Percentiles rank a stretch among this genome's conserved stretches.
Conservation (phyloP, 2,797 vertebrate genomes). For the Epinephelus malabaricus region DNA sequence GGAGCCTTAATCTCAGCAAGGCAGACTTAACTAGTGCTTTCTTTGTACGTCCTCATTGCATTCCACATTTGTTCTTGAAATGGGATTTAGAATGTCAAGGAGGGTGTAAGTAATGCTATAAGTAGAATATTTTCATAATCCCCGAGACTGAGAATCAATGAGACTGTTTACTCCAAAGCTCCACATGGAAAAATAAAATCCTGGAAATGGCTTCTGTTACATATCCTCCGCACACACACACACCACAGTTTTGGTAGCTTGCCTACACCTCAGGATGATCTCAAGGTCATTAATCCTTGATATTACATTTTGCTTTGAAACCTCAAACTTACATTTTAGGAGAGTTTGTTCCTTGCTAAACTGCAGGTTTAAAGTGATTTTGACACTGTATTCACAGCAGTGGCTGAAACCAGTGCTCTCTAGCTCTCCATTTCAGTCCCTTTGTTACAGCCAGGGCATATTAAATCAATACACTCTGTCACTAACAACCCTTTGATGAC, state of each 20-base stretch:
- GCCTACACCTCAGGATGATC: slow-evolving; percentile 39
- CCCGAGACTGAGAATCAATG: slow-evolving; percentile 77
- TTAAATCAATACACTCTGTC: slow-evolving; percentile 51
- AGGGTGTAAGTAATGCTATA: slow-evolving; percentile 81
- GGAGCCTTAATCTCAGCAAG: slow-evolving; percentile 77
- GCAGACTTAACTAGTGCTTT: slow-evolving; percentile 76
- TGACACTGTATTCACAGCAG: slow-evolving; percentile 18
- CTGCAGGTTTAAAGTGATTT: slow-evolving; percentile 46
- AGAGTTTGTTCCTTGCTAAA: slow-evolving; percentile 27
- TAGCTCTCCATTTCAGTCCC: slow-evolving; percentile 13
- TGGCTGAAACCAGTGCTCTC: slow-evolving; percentile 18
- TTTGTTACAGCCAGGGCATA: slow-evolving; percentile 6
- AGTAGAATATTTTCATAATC: slow-evolving; percentile 84
- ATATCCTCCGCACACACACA: slow-evolving; percentile 15
- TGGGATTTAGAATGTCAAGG: slow-evolving; percentile 86
- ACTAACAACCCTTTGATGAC: slow-evolving; percentile 40
- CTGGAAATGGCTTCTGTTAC: slow-evolving; percentile 56
- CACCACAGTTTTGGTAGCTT: slow-evolving; percentile 7
- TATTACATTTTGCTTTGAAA: slow-evolving; percentile 41
- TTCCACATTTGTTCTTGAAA: slow-evolving; percentile 85
- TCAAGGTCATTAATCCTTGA: slow-evolving; percentile 51
- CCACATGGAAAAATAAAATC: slow-evolving; percentile 55
- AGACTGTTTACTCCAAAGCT: slow-evolving; percentile 72
- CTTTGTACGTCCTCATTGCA: slow-evolving; percentile 72
- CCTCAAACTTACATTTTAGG: slow-evolving; percentile 12